phyloP scores from a whole-genome alignment of 2,113 vertebrate species.

The Galbula dea region DNA sequence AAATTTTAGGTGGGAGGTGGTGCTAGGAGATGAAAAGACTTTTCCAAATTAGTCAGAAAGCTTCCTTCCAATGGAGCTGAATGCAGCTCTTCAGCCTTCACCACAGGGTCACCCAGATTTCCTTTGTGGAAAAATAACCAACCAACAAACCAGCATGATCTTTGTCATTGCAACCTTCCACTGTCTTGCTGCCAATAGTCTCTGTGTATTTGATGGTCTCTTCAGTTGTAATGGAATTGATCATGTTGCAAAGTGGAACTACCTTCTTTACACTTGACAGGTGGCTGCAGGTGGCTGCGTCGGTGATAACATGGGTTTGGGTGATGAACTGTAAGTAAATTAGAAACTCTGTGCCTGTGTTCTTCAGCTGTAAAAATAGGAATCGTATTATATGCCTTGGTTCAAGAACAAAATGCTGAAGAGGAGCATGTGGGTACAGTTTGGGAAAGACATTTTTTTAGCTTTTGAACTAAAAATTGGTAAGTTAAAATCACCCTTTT shows the following conservation, averaged over 20 bases:
- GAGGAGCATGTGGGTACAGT: not conserved
- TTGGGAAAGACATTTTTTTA: not conserved
- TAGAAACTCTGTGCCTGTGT: constrained; percentile 15
- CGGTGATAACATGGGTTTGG: not conserved
- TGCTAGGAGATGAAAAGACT: not conserved
- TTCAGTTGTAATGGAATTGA: not conserved
- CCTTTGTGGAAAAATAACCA: not conserved
- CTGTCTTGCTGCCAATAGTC: not conserved
- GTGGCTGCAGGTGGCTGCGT: not conserved
- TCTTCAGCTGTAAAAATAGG: constrained; percentile 31
- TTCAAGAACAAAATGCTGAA: not conserved
- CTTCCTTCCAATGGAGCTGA: not conserved
- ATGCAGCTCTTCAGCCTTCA: not conserved
- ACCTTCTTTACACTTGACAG: not conserved
- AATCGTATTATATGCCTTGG: not conserved
- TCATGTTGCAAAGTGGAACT: not conserved
- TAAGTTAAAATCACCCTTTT: not conserved
- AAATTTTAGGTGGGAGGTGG: not conserved
- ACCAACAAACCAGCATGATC: not conserved
- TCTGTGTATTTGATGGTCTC: not conserved
- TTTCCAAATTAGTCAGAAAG: not conserved
- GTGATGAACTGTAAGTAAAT: not conserved
- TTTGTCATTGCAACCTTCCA: not conserved
- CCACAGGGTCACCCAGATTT: not conserved
- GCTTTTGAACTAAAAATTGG: not conserved